A percentile compares a stretch with the other conserved stretches of the same genome.
phyloP scores from a whole-genome alignment of 2,113 vertebrate genomes.

The Phalacrocorax brasilianus region DNA sequence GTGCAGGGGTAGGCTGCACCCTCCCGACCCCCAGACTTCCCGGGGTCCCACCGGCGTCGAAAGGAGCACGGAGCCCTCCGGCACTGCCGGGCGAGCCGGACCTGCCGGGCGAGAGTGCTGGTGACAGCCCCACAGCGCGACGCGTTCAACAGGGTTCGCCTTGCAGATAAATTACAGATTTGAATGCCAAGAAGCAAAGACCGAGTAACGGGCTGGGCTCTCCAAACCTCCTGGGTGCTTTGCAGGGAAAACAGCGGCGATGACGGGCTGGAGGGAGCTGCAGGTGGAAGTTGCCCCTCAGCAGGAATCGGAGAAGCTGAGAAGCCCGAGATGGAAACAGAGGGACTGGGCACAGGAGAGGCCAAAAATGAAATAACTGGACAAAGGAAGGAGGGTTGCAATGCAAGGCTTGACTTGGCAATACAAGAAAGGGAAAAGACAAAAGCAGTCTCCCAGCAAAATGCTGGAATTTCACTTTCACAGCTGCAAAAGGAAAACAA shows the following conservation, averaged over 20 bases:
- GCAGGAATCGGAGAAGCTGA: not conserved
- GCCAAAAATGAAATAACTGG: not conserved
- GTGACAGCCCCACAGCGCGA: not conserved
- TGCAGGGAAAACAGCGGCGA: rapidly evolving
- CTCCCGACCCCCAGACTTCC: not conserved
- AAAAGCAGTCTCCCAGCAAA: constrained; percentile 2
- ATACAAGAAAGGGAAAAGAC: not conserved
- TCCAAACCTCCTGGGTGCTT: not conserved
- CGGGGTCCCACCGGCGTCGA: rapidly evolving
- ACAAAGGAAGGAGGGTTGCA: not conserved
- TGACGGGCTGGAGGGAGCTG: not conserved
- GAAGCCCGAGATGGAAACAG: not conserved
- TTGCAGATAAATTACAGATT: not conserved
- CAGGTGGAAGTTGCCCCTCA: not conserved
- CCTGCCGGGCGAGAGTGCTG: not conserved
- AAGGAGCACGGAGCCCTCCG: rapidly evolving
- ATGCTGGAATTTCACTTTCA: constrained; percentile 26
- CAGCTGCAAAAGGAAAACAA: constrained; percentile 53
- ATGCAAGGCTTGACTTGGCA: not conserved
- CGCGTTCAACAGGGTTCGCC: not conserved
- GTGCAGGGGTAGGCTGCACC: rapidly evolving
- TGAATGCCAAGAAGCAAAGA: not conserved
- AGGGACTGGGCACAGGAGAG: not conserved
- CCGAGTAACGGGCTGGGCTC: not conserved
- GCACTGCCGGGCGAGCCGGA: rapidly evolving